A percentile compares a stretch with the other conserved stretches of the same genome.
phyloP scores from a whole-genome alignment of 2,113 vertebrate species.

The Pavo muticus region DNA sequence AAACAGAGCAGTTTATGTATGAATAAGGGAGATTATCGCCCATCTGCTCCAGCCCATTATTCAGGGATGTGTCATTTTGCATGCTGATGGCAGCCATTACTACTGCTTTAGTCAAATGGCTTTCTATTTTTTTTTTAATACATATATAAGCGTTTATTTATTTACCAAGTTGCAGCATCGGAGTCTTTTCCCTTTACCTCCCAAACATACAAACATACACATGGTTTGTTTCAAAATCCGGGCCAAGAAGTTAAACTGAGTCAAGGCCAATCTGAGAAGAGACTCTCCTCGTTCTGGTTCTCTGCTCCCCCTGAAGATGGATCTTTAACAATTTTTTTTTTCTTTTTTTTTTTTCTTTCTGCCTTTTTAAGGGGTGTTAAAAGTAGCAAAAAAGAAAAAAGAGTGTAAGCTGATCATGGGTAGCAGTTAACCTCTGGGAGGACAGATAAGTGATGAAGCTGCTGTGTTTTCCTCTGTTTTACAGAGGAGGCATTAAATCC shows the following conservation, averaged over 20 bases:
- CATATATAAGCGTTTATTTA: slow-evolving; percentile 44
- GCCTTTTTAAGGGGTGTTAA: background rate
- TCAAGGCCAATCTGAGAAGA: slow-evolving; percentile 53
- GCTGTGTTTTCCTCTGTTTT: background rate
- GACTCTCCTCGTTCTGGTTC: background rate
- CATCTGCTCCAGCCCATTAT: slow-evolving; percentile 80
- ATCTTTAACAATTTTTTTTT: background rate
- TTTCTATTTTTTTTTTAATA: slow-evolving; percentile 11
- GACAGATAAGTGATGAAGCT: background rate
- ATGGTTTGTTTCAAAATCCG: slow-evolving; percentile 1
- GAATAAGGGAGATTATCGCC: slow-evolving; percentile 78
- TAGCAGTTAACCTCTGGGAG: background rate
- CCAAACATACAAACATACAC: background rate
- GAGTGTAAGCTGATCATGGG: background rate
- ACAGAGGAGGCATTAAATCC: background rate
- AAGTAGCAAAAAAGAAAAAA: background rate
- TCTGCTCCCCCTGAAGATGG: background rate
- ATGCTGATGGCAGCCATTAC: slow-evolving; percentile 71
- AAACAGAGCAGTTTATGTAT: slow-evolving; percentile 76
- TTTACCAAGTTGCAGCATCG: slow-evolving; percentile 43
- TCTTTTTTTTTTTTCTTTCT: background rate
- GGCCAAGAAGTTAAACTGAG: slow-evolving; percentile 41
- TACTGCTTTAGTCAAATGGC: slow-evolving; percentile 58
- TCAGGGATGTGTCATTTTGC: slow-evolving; percentile 74
- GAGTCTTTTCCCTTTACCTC: background rate